phyloP scores from a whole-genome alignment of 2,888 invertebrate species.

The Oscheius onirici region DNA sequence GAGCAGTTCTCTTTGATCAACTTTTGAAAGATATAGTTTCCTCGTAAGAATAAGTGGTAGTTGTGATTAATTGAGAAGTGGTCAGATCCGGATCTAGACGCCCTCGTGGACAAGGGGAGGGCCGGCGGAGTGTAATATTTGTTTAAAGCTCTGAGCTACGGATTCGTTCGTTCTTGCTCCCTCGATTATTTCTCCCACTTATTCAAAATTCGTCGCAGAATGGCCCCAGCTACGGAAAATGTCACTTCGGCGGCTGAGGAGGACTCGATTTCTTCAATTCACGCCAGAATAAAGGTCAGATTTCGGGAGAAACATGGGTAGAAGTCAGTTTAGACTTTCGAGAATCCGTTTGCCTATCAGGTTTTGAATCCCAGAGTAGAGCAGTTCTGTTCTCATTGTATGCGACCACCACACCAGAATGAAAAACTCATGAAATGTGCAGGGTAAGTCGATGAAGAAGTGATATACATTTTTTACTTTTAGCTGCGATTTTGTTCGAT shows the following conservation, averaged over 20 bases:
- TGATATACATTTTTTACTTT: too few species aligned
- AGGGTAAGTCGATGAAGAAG: constrained; percentile 37
- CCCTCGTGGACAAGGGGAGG: constrained; percentile 18
- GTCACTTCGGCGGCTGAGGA: not conserved
- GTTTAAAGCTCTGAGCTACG: constrained; percentile 27
- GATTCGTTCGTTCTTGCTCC: constrained; percentile 1
- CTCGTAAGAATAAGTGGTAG: not conserved
- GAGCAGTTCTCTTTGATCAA: not conserved
- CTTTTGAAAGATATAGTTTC: not conserved
- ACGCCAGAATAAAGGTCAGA: constrained; percentile 49
- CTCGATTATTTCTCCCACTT: too few species aligned
- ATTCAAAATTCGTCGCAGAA: not conserved
- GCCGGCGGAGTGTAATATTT: constrained; percentile 32
- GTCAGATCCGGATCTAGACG: constrained; percentile 16
- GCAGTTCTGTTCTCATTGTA: constrained; percentile 66
- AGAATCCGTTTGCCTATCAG: constrained; percentile 66
- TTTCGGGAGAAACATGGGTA: not conserved
- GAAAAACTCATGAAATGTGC: constrained; percentile 62
- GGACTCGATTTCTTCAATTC: constrained; percentile 51
- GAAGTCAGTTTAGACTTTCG: constrained; percentile 51
- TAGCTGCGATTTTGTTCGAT: constrained; percentile 52
- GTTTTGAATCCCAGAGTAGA: constrained; percentile 57
- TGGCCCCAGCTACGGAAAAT: constrained; percentile 8
- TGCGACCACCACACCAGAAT: constrained; percentile 52
- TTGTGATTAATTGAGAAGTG: not conserved